These are phyloP conservation scores for Pocillopora damicornis DNA, from an alignment of 64 coral and sea anemone species.

Conservation along the genomic window DNA sequence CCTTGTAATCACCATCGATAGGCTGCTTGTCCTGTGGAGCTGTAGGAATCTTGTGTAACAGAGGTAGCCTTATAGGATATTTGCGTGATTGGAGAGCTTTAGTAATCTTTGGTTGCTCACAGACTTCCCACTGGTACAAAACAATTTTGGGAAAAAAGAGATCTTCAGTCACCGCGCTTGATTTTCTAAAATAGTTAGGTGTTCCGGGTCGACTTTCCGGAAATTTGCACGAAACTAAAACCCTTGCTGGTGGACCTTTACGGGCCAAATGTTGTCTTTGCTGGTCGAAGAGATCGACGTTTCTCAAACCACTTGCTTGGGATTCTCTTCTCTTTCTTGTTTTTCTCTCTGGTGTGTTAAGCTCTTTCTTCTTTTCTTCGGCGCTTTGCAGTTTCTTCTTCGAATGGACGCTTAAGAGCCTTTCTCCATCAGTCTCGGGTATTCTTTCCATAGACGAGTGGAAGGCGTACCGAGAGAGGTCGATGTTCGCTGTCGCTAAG, in stretches of 20 bases:
- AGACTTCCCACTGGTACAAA: constrained; percentile 21
- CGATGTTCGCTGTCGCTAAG: neutral
- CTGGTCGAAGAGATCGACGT: constrained; percentile 1
- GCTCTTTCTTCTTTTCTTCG: neutral
- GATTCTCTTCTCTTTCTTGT: neutral
- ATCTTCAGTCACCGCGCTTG: neutral
- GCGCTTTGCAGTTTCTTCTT: neutral
- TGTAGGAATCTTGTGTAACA: constrained; percentile 10
- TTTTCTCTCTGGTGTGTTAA: neutral
- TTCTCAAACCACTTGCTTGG: neutral
- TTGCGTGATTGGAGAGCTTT: neutral
- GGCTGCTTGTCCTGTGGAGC: neutral
- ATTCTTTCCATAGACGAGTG: constrained; percentile 2
- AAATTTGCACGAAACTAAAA: neutral
- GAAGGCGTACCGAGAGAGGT: neutral
- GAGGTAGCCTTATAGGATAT: neutral
- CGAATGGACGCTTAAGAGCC: neutral
- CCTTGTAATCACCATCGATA: neutral
- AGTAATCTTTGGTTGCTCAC: neutral
- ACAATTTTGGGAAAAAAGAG: neutral
- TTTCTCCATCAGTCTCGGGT: constrained; percentile 19
- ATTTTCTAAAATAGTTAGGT: neutral
- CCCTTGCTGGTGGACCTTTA: neutral
- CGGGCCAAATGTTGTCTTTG: neutral
- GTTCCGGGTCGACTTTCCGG: neutral